Base-by-base conservation (phyloP, 2,888 invertebrate species). In the Callyntrura sp. region DNA sequence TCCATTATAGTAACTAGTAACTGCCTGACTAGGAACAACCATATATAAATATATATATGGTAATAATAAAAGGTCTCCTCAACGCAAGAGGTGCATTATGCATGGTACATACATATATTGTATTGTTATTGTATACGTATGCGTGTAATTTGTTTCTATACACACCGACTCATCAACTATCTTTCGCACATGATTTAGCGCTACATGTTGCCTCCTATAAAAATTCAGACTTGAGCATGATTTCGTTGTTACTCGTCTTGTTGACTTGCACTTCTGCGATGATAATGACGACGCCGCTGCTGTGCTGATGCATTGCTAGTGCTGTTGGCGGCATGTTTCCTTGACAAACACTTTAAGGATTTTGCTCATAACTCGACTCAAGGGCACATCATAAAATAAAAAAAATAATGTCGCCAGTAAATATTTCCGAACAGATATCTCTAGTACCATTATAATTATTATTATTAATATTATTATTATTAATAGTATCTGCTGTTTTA, bases 301-400 rank as follows among this genome's bases (percentile, higher is more conserved):
- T 70, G n/a, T n/a, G 45, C 43, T 85, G 62, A n/a, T 17, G 78
- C 57, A 35, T 35, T 43, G 0, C 17, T 70, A 23, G 45, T 85
- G 62, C n/a, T 17, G 62, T 43, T 51, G 57, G 88, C 55, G 82
- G 88, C 70, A 25, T 20, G 70, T 88, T 76, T 88, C 88, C 88
- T 82, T 82, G 82, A 88, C 88, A 81, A 87, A 87, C 79, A 70
- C 70, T 88, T 81, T 70, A 62, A 60, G 81, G 76, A 73, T 73
- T 82, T 85, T 35, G 68, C 62, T 65, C 81, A 65, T 68, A 62
- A 76, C 87, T 79, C 55, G 25, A 55, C 62, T 82, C 88, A 88
- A 88, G 88, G 88, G 70, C 79, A 48, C 82, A 70, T 78, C 51
- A 55, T 51, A 76, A 70, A 25, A 51, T 25, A 28, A 25, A 25